Evolutionary conservation across 1,140 invertebrate species (phyloP).

Genomic region (Pteromalus puparum): DNA sequence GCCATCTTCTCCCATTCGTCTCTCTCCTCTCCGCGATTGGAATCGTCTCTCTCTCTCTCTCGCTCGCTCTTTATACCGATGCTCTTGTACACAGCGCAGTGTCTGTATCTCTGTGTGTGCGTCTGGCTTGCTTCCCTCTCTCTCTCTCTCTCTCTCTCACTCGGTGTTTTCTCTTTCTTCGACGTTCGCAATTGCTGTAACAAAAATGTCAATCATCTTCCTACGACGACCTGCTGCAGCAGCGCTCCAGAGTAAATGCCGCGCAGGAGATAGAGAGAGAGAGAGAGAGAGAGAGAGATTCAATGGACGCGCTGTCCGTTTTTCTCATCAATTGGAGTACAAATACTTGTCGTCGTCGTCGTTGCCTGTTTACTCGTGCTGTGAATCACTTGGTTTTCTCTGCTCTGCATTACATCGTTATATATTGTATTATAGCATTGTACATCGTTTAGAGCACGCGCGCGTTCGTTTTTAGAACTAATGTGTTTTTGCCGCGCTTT

Average conservation of each 20-base stretch:
- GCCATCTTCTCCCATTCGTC: conserved; percentile 40
- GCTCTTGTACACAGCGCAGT: background rate
- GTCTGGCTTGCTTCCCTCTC: background rate
- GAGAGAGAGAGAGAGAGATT: background rate
- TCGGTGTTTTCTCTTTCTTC: too few species aligned
- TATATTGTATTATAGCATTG: too few species aligned
- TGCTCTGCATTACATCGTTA: background rate
- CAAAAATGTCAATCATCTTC: conserved; percentile 4
- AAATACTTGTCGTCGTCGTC: background rate
- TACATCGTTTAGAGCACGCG: too few species aligned
- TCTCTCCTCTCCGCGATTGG: background rate
- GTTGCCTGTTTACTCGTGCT: background rate
- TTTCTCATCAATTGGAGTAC: conserved; percentile 4
- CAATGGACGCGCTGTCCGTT: background rate
- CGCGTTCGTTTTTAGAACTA: too few species aligned
- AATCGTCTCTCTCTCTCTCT: background rate
- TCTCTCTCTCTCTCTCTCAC: background rate
- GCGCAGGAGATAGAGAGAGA: background rate
- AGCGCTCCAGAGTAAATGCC: background rate
- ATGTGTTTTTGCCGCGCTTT: background rate
- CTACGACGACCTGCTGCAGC: background rate
- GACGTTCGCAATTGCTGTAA: background rate
- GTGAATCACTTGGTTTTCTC: background rate
- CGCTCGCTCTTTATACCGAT: too few species aligned
- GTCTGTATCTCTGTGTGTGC: background rate